Base-by-base conservation (phyloP, 2,888 invertebrate species). In the Tinea pellionella region DNA sequence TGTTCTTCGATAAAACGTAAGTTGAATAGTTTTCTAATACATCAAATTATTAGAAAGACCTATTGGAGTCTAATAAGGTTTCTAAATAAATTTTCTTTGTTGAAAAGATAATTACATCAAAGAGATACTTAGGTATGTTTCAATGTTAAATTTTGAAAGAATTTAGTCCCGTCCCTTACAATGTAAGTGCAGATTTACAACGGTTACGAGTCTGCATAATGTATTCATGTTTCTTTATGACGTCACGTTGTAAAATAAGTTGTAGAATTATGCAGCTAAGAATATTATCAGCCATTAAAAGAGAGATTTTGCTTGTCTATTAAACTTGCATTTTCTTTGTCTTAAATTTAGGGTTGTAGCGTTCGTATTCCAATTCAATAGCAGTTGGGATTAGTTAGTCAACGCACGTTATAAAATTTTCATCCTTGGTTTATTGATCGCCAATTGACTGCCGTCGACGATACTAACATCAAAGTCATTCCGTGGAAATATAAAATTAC, bases 241-340 rank as follows among this genome's bases (percentile, higher is more conserved):
- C 70, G 71, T 69, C 73, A 71, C 78, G 76, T 77, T 77, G 77
- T 74, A 74, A 77, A 78, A 69, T 69, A 69, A 72, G 77, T 77
- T 68, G 73, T 70, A 68, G 68, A 74, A 78, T 79, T 80, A 80
- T 80, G 73, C 70, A 75, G 73, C 78, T 75, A 73, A 72, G 12
- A 24, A 24, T 24, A 53, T 13, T 16, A 51, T 16, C 4, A 15
- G 47, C 41, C 47, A 16, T 47, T 47, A 13, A 47, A 47, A 47
- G 13, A n/a, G 15, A 16, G 9, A 47, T n/a, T 16, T 47, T 47
- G 15, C 16, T 47, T 42, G n/a, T 37, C 37, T 37, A 12, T 37
- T 37, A 37, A 12, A 2, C 9, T 9, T 37, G 9, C 37, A 12
- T 37, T 6, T 37, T n/a, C 37, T 37, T 37, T 37, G 37, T 37